Evolutionary conservation across 2,113 vertebrate genomes (phyloP).

Genomic region (Podiceps cristatus): DNA sequence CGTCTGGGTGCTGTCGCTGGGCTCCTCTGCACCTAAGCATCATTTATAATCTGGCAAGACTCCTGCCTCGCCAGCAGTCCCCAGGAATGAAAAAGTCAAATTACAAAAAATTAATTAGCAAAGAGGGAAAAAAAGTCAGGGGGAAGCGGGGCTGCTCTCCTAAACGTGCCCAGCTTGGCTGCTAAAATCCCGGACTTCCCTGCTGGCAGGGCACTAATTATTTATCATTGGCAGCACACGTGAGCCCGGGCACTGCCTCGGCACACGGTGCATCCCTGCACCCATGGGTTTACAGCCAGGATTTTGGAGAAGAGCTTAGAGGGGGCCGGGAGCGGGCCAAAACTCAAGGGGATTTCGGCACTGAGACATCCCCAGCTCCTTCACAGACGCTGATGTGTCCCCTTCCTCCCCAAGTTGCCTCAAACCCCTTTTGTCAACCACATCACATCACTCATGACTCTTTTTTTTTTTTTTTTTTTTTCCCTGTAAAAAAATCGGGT

Average conservation of each 20-base stretch:
- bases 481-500: rapidly evolving
- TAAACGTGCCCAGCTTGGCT: not conserved
- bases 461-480: not conserved
- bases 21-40: rapidly evolving
- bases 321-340: not conserved
- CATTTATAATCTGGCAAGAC: not conserved
- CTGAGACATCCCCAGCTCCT: not conserved
- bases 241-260: not conserved
- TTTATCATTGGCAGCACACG: not conserved
- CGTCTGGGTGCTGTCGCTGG: rapidly evolving
- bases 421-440: not conserved
- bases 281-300: not conserved
- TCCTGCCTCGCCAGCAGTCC: not conserved
- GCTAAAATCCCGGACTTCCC: not conserved
- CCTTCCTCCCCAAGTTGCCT: not conserved
- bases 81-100: not conserved
- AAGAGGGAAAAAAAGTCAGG: not conserved
- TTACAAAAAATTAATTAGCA: not conserved
- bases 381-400: not conserved
- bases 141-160: not conserved
- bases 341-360: not conserved
- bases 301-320: not conserved
- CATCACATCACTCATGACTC: not conserved
- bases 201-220: not conserved
- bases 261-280: rapidly evolving